Evolutionary conservation across 2,113 vertebrate species (phyloP).

Genomic region (Myotis davidii): DNA sequence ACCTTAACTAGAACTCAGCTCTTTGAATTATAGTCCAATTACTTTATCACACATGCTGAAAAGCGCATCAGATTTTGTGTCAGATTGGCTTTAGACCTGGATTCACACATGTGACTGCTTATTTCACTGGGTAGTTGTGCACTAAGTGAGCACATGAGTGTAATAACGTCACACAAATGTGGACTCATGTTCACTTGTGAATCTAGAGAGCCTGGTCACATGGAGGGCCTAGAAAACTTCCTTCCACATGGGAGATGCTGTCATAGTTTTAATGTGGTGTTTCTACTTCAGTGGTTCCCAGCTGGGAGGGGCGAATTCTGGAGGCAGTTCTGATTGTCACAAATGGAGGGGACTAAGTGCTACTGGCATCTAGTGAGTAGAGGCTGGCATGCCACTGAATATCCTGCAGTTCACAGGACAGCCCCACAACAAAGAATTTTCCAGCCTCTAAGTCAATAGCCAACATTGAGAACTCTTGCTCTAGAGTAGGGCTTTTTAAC

Average conservation of each 20-base stretch:
- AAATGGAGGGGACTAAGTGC: background rate
- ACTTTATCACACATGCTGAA: background rate
- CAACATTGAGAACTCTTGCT: background rate
- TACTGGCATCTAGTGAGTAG: background rate
- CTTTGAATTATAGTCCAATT: background rate
- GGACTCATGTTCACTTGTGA: background rate
- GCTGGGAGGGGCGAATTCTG: background rate
- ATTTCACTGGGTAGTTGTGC: background rate
- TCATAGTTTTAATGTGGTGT: conserved; percentile 11
- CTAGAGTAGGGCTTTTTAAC: background rate
- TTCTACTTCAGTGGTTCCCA: background rate
- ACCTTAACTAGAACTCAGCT: background rate
- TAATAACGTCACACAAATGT: background rate
- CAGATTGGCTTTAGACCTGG: background rate
- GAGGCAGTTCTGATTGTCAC: background rate
- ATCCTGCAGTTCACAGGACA: too few relatives aligned
- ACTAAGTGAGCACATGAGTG: background rate
- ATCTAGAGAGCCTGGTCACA: background rate
- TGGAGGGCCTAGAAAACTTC: conserved; percentile 35
- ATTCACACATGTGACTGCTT: background rate
- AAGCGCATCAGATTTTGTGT: background rate
- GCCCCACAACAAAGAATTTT: background rate
- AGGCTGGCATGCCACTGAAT: background rate
- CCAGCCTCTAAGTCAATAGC: background rate
- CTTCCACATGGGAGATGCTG: conserved; percentile 54